Evolutionary conservation across 2,797 vertebrate species (phyloP), one percentile per base, ranked within the genome.

Genomic region (Cygnus olor): DNA sequence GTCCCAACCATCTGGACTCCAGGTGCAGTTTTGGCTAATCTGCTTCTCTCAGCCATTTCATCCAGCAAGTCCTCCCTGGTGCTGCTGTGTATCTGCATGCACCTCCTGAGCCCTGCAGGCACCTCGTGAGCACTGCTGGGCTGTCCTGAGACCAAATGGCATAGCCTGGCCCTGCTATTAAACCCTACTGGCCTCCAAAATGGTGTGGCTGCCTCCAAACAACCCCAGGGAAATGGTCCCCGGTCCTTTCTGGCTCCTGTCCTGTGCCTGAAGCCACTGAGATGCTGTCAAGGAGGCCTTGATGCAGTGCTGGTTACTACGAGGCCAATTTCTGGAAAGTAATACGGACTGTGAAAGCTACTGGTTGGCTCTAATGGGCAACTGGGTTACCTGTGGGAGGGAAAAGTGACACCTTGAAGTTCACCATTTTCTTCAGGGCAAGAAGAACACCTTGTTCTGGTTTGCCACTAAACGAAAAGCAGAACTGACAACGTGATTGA

Each of bases 371-470:
- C 17, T 20, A 60, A 42, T 0, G 5, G 71, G 57, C 17, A 93
- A 42, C 49, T 51, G 47, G 38, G 71, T 45, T 6, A 36, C 53
- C 86, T 24, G 27, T 21, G n/a, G 28, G 28, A 91, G 12, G 32
- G 74, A 61, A 54, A 94, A 68, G 53, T n/a, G 27, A 73, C 30
- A 30, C n/a, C 93, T 86, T 42, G 38, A 82, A 77, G 69, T 45
- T 83, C 84, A 56, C 21, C 8, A 17, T 84, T 91, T 93, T 79
- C 58, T 82, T 73, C 79, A 20, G 83, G 68, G 36, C 36, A 94
- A 81, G 36, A 28, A 94, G 56, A n/a, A 93, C 54, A 51, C 58
- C 80, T 93, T 83, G 44, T 91, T 94, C 83, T 94, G 44, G 12
- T 82, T 89, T 82, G 78, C 82, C 89, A 44, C 76, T 64, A n/a